phyloP scores from a whole-genome alignment of 2,113 vertebrate genomes.

The Thamnophis sirtalis region DNA sequence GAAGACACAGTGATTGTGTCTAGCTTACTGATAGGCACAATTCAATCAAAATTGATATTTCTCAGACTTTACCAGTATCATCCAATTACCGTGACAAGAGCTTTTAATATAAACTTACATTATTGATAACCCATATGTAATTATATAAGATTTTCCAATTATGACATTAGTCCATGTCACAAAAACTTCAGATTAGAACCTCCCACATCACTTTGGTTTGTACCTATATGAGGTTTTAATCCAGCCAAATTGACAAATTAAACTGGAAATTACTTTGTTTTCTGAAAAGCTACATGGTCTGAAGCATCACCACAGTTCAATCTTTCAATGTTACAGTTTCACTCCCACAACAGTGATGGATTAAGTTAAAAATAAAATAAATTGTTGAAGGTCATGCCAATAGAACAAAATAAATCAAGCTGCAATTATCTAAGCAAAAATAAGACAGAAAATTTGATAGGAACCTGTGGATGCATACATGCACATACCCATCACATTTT shows the following conservation, averaged over 20 bases:
- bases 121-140: conserved; percentile 37
- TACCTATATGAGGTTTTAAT: not conserved
- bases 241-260: not conserved
- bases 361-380: not conserved
- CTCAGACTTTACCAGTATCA: conserved; percentile 52
- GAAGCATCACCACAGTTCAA: not conserved
- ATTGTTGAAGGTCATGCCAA: not conserved
- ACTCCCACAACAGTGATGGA: not conserved
- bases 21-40: conserved; percentile 58
- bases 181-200: not conserved
- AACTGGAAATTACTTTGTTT: not conserved
- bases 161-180: not conserved
- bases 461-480: not conserved
- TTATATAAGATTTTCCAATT: not conserved
- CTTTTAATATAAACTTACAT: conserved; percentile 62
- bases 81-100: conserved; percentile 54
- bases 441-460: not conserved
- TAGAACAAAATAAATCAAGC: not conserved
- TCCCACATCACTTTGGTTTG: not conserved
- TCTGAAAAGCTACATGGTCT: not conserved
- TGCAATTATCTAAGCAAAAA: not conserved
- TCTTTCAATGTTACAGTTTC: not conserved
- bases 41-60: conserved; percentile 63
- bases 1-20: conserved; percentile 61
- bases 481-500: not conserved